Conservation (phyloP, 2,888 invertebrate species). For the Apotomis capreana region DNA sequence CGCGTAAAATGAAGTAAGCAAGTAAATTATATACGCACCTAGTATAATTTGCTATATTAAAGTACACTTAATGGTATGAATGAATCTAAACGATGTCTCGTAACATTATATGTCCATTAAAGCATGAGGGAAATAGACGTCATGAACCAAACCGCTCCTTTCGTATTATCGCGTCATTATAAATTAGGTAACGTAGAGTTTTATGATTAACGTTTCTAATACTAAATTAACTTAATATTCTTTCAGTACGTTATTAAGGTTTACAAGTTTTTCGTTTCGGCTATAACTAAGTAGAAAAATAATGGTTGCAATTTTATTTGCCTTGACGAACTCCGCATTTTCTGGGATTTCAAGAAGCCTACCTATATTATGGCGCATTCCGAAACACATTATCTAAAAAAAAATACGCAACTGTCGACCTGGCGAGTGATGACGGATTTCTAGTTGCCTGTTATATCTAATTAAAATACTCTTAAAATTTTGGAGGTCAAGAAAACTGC, state of each 20-base stretch:
- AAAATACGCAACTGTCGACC: too few relatives aligned
- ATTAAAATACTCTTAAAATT: background rate
- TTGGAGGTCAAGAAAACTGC: constrained; percentile 2
- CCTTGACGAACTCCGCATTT: too few relatives aligned
- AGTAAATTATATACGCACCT: background rate
- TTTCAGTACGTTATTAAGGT: background rate
- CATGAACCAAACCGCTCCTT: too few relatives aligned
- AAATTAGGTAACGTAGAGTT: background rate
- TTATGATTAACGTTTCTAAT: background rate
- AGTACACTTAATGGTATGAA: background rate
- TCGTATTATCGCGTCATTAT: background rate
- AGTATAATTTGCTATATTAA: background rate
- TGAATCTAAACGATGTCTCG: background rate
- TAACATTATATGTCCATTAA: background rate
- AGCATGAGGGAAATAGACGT: too few relatives aligned
- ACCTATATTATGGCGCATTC: too few relatives aligned
- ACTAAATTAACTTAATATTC: background rate
- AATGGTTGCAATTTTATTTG: too few relatives aligned
- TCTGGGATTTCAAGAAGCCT: too few relatives aligned
- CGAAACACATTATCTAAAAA: too few relatives aligned
- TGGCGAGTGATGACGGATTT: too few relatives aligned
- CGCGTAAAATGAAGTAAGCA: background rate
- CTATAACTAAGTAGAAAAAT: too few relatives aligned
- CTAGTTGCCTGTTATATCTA: too few relatives aligned
- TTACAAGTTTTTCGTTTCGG: too few relatives aligned